Evolutionary conservation across 2,888 invertebrate genomes (phyloP), one percentile per base, ranked within the genome.

Genomic region (Dolichopus griseipennis): DNA sequence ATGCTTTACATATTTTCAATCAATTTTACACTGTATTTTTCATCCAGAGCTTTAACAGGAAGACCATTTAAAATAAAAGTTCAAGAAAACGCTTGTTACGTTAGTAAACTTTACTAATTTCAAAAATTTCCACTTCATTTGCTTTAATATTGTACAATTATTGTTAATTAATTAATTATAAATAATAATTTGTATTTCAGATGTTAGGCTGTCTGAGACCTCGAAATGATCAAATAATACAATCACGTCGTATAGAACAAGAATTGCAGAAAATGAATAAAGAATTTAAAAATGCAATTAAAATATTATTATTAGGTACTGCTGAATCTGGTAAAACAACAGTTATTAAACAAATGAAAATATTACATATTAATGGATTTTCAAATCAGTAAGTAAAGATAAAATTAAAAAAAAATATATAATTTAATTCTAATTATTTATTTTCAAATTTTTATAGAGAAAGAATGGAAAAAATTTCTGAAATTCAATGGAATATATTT

Each of bases 281-380:
- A 66, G 78, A 82, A 10, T 85, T 85, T 68, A 73, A 77, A 65
- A 79, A 78, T 65, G 77, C 73, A 77, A 86, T 78, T 74, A 87
- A 89, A 78, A 79, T 89, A 12, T 78, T 89, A 62, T 76, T 90
- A 0, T 77, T 89, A 5, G 89, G 89, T 1, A 89, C 92, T 0
- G 92, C 91, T 0, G 92, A 92, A 76, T 90, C 91, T 12, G 92
- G 92, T 0, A 93, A 93, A 78, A 92, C 92, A 0, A 93, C 93
- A 0, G 90, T 93, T 20, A 88, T 92, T 33, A 93, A 93, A 76
- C 93, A 93, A 80, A 93, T 93, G 92, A 90, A 88, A 78, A 92
- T 93, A 73, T 80, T 93, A 63, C 92, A 93, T 75, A 87, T 92
- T 7, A 88, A 90, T 76, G 92, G 91, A 67, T 92, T 90, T 74